Conservation (phyloP, 2,888 invertebrate species). For the Pollenia labialis region DNA sequence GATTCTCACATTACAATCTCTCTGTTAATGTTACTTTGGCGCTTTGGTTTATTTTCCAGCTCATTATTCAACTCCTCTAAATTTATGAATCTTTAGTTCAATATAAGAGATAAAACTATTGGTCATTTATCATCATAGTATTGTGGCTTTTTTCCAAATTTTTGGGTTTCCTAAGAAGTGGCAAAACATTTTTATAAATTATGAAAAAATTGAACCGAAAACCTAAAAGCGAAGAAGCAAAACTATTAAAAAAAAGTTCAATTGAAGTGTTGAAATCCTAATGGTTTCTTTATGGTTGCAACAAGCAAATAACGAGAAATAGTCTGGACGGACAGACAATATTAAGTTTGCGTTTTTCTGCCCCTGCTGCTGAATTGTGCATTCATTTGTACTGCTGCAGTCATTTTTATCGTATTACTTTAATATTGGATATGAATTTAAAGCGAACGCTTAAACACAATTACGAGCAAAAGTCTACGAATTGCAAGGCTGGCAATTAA, state of each 20-base stretch:
- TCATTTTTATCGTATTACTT: conserved; percentile 1
- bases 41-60: conserved; percentile 27
- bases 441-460: conserved; percentile 43
- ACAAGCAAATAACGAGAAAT: neutral
- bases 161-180: conserved; percentile 46
- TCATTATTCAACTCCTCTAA: conserved; percentile 53
- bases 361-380: conserved; percentile 10
- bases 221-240: conserved; percentile 35
- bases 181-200: conserved; percentile 60
- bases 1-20: conserved; percentile 56
- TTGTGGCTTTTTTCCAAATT: neutral
- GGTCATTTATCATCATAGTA: conserved; percentile 70
- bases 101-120: conserved; percentile 63
- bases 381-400: conserved; percentile 32
- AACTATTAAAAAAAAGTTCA: conserved; percentile 29
- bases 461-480: conserved; percentile 33
- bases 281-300: conserved; percentile 50
- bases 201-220: conserved; percentile 44
- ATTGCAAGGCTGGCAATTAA: conserved; percentile 48
- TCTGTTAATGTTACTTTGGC: conserved; percentile 24
- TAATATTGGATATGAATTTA: conserved; percentile 51
- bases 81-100: conserved; percentile 69
- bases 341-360: conserved; percentile 17
- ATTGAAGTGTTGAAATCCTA: conserved; percentile 72
- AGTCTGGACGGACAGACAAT: neutral